Evolutionary conservation across 2,888 invertebrate genomes (phyloP).

Genomic region (Agrotis puta): DNA sequence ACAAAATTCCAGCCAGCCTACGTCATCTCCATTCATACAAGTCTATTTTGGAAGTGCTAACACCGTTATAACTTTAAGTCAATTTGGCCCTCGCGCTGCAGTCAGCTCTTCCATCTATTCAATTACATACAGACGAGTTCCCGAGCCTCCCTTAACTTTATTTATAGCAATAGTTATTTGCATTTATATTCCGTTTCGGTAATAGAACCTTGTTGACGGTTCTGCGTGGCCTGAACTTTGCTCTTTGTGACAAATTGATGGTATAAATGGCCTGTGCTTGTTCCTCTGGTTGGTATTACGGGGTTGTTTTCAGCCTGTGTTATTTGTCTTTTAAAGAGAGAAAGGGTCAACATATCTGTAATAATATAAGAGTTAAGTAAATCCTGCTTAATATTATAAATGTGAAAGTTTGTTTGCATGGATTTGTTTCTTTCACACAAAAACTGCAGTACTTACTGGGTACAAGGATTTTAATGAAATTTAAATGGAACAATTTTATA

Average conservation of each 20-base stretch:
- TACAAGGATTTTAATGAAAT: too few relatives aligned
- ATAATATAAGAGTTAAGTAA: background rate
- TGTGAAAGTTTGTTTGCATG: too few relatives aligned
- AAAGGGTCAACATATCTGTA: background rate
- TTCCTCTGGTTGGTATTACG: constrained; percentile 16
- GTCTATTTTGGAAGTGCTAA: constrained; percentile 25
- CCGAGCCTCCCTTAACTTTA: constrained; percentile 30
- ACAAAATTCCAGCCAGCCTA: background rate
- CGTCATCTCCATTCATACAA: constrained; percentile 17
- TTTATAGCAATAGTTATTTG: constrained; percentile 53
- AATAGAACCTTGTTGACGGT: constrained; percentile 36
- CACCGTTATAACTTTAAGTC: constrained; percentile 30
- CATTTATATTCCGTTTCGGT: constrained; percentile 50
- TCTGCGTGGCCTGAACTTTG: constrained; percentile 13
- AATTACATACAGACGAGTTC: constrained; percentile 23
- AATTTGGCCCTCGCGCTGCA: constrained; percentile 37
- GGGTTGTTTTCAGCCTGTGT: background rate
- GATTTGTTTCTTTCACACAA: too few relatives aligned
- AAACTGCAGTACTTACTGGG: too few relatives aligned
- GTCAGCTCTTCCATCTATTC: constrained; percentile 30
- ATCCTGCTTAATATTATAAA: too few relatives aligned
- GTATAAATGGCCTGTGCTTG: constrained; percentile 9
- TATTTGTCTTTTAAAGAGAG: background rate
- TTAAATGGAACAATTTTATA: too few relatives aligned
- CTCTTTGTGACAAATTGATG: constrained; percentile 29